Conservation (phyloP, 1,140 invertebrate genomes). For the Sinonovacula constricta region DNA sequence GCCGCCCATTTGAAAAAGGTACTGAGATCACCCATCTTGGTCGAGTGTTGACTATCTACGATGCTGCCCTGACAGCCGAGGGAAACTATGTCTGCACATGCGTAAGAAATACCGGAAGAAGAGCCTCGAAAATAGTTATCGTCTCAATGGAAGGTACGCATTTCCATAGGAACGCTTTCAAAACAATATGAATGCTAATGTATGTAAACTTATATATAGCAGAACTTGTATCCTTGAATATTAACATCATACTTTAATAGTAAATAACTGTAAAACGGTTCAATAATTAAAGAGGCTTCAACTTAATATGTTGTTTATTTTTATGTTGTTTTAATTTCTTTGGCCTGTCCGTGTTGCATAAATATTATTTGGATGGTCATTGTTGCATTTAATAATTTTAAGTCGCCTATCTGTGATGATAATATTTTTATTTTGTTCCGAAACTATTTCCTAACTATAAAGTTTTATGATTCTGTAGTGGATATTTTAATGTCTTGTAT, state of each 20-base stretch:
- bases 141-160: slow-evolving; percentile 33
- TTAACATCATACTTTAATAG: too few relatives aligned
- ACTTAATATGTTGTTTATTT: too few relatives aligned
- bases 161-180: too few relatives aligned
- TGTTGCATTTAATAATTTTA: too few relatives aligned
- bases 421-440: background rate
- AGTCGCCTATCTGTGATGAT: background rate
- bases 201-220: too few relatives aligned
- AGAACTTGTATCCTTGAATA: too few relatives aligned
- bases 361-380: too few relatives aligned
- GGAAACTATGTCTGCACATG: slow-evolving; percentile 43
- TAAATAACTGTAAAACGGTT: too few relatives aligned
- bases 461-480: background rate
- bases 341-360: too few relatives aligned
- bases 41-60: slow-evolving; percentile 27
- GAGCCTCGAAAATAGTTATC: slow-evolving; percentile 15
- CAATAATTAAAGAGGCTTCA: too few relatives aligned
- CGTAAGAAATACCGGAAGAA: background rate
- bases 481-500: background rate
- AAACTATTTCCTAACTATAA: background rate
- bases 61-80: slow-evolving; percentile 37
- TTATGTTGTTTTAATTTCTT: background rate
- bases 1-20: slow-evolving; percentile 20
- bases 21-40: slow-evolving; percentile 4
- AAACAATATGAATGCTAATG: too few relatives aligned